Evolutionary conservation across 2,888 invertebrate genomes (phyloP).

Genomic region (Leucophenga maculata): DNA sequence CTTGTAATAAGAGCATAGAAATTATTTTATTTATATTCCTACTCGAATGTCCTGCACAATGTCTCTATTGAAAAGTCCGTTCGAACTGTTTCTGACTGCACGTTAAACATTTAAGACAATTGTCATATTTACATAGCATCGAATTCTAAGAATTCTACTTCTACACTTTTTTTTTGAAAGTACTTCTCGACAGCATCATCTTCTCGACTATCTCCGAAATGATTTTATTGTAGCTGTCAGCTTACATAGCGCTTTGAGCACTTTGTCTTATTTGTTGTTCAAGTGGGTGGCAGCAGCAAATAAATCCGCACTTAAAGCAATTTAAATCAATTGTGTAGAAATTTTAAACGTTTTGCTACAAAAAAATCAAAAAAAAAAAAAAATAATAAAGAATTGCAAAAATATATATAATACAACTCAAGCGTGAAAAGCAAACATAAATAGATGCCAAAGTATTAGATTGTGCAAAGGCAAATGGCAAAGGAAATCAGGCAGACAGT

Average conservation of each 20-base stretch:
- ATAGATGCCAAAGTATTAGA: slow-evolving; percentile 38
- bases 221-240: slow-evolving; percentile 41
- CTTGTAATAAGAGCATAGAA: too few relatives aligned
- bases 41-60: too few relatives aligned
- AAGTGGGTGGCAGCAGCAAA: slow-evolving; percentile 1
- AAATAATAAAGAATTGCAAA: slow-evolving; percentile 20
- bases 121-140: too few relatives aligned
- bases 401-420: slow-evolving; percentile 33
- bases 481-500: too few relatives aligned
- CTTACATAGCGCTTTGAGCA: slow-evolving; percentile 17
- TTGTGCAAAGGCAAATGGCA: background rate
- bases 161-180: background rate
- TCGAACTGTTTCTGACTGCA: too few relatives aligned
- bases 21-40: too few relatives aligned
- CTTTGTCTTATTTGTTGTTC: slow-evolving; percentile 14
- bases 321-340: slow-evolving; percentile 63
- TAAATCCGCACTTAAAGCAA: slow-evolving; percentile 43
- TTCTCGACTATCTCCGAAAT: background rate
- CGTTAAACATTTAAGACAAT: too few relatives aligned
- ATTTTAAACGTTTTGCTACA: slow-evolving; percentile 37
- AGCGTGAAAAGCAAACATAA: slow-evolving; percentile 63
- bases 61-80: too few relatives aligned
- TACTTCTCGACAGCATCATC: background rate
- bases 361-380: background rate
- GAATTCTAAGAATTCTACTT: background rate